Evolutionary conservation across 2,113 vertebrate species (phyloP).

Genomic region (Telmatochromis brichardi): DNA sequence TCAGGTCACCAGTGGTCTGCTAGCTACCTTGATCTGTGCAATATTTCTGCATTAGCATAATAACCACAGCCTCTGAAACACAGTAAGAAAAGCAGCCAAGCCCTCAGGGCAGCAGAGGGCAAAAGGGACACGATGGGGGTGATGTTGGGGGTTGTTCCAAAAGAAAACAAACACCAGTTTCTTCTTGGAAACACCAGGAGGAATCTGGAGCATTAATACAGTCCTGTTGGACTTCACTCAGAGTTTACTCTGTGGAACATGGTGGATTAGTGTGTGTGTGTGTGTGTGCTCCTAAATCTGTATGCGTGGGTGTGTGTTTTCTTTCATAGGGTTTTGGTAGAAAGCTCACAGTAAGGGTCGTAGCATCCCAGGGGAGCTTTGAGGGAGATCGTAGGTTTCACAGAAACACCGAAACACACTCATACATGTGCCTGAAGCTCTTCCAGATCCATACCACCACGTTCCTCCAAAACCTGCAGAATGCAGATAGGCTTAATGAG

Average conservation of each 20-base stretch:
- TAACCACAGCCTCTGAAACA: conserved; percentile 4
- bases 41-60: conserved; percentile 19
- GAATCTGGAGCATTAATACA: conserved; percentile 17
- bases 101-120: background rate
- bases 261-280: background rate
- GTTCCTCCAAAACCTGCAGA: background rate
- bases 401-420: background rate
- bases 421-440: background rate
- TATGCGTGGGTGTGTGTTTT: conserved; percentile 10
- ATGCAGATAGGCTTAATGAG: conserved; percentile 12
- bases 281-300: background rate
- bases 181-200: conserved; percentile 33
- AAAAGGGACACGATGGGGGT: background rate
- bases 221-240: background rate
- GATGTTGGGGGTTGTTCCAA: background rate
- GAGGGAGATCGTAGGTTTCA: conserved; percentile 13
- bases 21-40: background rate
- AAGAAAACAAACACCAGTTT: conserved; percentile 30
- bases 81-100: background rate
- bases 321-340: conserved; percentile 17
- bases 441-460: background rate
- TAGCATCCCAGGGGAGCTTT: background rate
- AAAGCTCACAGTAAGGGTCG: conserved; percentile 18
- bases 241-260: conserved; percentile 16
- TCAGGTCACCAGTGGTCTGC: background rate